phyloP scores from a whole-genome alignment of 1,140 invertebrate genomes.

The Lepidurus packardi region DNA sequence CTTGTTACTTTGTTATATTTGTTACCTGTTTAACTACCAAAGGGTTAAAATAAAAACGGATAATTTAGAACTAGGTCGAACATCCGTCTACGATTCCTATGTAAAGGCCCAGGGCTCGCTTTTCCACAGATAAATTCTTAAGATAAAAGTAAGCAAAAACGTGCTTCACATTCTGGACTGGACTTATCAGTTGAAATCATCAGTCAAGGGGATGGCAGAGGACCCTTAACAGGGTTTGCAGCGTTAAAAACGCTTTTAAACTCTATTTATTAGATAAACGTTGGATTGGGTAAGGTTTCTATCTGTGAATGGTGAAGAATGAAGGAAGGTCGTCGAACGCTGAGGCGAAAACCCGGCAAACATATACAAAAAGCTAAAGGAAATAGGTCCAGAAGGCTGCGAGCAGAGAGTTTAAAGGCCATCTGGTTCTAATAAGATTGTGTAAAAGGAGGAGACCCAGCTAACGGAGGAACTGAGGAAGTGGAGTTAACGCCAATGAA shows the following conservation, averaged over 20 bases:
- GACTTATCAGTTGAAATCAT: not conserved
- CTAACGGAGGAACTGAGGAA: not conserved
- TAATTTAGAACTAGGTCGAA: not conserved
- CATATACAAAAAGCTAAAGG: not conserved
- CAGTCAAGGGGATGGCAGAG: not conserved
- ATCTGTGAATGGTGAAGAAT: not conserved
- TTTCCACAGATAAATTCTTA: not conserved
- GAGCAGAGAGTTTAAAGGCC: not conserved
- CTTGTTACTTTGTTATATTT: not conserved
- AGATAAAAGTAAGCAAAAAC: not conserved
- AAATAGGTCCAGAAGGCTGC: not conserved
- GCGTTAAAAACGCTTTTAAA: not conserved
- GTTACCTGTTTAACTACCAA: not conserved
- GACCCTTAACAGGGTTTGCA: not conserved
- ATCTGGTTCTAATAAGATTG: constrained; percentile 15
- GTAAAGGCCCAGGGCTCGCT: not conserved
- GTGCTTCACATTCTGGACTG: not conserved
- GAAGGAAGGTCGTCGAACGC: not conserved
- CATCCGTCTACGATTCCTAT: not conserved
- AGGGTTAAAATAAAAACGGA: not conserved
- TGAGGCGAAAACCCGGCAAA: not conserved
- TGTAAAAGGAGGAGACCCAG: not conserved
- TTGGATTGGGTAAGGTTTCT: not conserved
- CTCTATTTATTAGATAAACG: too few species aligned
- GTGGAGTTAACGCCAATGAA: not conserved